Evolutionary conservation across 1,140 invertebrate species (phyloP).

Genomic region (Danaus plexippus): DNA sequence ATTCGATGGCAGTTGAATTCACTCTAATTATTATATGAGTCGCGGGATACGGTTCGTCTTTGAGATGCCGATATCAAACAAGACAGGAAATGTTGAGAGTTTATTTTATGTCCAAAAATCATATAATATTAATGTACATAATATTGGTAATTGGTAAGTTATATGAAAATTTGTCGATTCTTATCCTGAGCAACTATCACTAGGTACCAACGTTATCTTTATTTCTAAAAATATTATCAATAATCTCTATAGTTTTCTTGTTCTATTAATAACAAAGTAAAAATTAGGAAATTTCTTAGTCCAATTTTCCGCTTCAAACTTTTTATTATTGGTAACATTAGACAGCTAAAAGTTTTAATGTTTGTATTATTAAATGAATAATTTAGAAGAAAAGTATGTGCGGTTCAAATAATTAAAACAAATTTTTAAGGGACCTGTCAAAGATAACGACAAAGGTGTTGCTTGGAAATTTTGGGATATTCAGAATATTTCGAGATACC

Average conservation of each 20-base stretch:
- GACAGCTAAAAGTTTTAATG: background rate
- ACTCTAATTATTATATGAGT: conserved; percentile 66
- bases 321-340: too few species aligned
- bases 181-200: too few species aligned
- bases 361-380: conserved; percentile 35
- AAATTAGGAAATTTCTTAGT: too few species aligned
- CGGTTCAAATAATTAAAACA: too few species aligned
- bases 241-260: too few species aligned
- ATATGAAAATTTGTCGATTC: too few species aligned
- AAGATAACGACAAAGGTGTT: conserved; percentile 21
- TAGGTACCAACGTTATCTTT: too few species aligned
- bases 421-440: conserved; percentile 24
- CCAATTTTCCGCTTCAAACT: too few species aligned
- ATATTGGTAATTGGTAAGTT: too few species aligned
- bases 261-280: too few species aligned
- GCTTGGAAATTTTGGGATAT: conserved; percentile 46
- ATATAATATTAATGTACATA: too few species aligned
- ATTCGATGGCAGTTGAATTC: conserved; percentile 57
- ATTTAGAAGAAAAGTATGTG: conserved; percentile 20
- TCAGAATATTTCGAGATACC: conserved; percentile 42
- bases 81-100: conserved; percentile 16
- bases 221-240: too few species aligned
- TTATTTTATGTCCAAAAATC: background rate
- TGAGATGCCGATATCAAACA: conserved; percentile 53
- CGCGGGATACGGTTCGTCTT: conserved; percentile 52